Base-by-base conservation (phyloP, 2,888 invertebrate species). In the Caenorhabditis auriculariae region DNA sequence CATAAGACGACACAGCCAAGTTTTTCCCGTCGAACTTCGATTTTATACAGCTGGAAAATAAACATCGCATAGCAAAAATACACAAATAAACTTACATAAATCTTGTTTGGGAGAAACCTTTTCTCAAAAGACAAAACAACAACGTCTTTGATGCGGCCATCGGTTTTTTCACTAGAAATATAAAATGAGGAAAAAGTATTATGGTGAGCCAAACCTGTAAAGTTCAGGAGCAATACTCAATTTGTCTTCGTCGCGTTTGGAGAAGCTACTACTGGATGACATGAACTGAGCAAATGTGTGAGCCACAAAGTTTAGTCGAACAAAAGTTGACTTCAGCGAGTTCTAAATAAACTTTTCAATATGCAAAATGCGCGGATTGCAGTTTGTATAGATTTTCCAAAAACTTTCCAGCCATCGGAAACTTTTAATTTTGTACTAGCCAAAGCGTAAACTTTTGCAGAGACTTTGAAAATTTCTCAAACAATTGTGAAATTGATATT, bases 251-350 rank as follows among this genome's bases (percentile, higher is more conserved):
- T 65, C 52, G n/a, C 52, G 44, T 28, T 66, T 69, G 4, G 64
- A 35, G 21, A 58, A 52, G 32, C 58, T 59, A 7, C 63, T 45
- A 28, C 57, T 54, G 2, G 55, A 49, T 19, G 61, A 54, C 54
- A 65, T 55, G 32, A 66, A 55, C 29, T 70, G 95, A 2, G 93
- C 93, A 81, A 96, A 84, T 83, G 94, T 94, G 85, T 98, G 98
- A 47, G 96, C 86, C 85, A 98, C 95, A 85, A 98, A 98, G 85
- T 98, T 98, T 77, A 95, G 90, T 62, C 94, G 94, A 0, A 95
- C 94, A 29, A 74, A 79, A 12, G 62, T 37, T 45, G 72, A 76
- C 24, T 60, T 55, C 43, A 80, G 47, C 2, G 66, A 69, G 32
- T 60, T 57, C 49, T 70, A 49, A 46, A 57, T 51, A 24, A 4